phyloP scores from a whole-genome alignment of 2,797 vertebrate species.

The Eurystomus glaucurus region DNA sequence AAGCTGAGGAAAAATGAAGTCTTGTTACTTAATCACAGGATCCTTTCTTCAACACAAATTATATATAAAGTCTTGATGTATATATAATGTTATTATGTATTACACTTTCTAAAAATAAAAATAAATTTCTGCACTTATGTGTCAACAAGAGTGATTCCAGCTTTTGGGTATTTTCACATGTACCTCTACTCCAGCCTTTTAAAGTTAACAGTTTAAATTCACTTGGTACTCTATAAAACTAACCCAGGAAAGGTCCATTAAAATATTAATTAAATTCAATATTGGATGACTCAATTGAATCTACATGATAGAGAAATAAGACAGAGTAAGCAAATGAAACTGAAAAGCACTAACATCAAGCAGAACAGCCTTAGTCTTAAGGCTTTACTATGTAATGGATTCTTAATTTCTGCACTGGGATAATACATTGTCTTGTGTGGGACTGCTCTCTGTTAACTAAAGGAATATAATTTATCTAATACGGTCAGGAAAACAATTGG shows the following conservation, averaged over 20 bases:
- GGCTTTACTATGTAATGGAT: not conserved
- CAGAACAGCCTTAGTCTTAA: not conserved
- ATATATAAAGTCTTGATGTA: not conserved
- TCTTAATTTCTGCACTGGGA: not conserved
- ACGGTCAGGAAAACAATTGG: accelerated
- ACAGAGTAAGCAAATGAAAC: not conserved
- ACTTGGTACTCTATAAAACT: not conserved
- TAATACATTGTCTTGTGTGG: not conserved
- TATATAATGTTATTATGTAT: not conserved
- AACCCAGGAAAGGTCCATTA: not conserved
- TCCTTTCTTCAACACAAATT: not conserved
- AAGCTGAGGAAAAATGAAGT: not conserved
- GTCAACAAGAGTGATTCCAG: not conserved
- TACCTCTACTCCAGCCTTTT: not conserved
- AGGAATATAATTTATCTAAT: not conserved
- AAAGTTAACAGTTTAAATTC: not conserved
- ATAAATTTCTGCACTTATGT: not conserved
- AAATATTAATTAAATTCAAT: not conserved
- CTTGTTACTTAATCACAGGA: not conserved
- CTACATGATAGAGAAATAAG: not conserved
- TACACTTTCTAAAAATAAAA: not conserved
- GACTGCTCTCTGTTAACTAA: not conserved
- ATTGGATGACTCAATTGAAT: not conserved
- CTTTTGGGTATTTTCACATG: not conserved
- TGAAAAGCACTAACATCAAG: not conserved